Conservation (phyloP, 2,888 invertebrate species). For the Opisthograptis luteolata region DNA sequence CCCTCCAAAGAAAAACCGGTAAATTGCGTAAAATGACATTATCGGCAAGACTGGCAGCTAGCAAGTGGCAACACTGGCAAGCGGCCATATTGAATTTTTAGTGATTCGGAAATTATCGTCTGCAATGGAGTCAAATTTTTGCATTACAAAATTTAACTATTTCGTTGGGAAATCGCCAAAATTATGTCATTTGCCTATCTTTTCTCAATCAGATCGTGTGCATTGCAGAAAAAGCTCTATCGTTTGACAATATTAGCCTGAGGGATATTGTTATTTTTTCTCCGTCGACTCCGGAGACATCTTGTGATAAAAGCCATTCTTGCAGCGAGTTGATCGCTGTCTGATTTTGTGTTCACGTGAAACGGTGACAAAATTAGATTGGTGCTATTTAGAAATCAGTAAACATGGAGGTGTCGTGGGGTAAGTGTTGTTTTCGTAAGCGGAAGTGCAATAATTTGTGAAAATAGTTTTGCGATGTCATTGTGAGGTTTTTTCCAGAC, state of each 20-base stretch:
- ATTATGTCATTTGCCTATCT: slow-evolving; percentile 80
- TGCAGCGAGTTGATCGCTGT: slow-evolving; percentile 68
- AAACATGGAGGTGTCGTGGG: slow-evolving; percentile 90
- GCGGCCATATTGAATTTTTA: slow-evolving; percentile 74
- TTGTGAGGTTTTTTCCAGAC: slow-evolving; percentile 82
- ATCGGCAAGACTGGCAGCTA: not conserved
- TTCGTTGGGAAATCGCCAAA: slow-evolving; percentile 78
- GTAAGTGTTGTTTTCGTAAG: slow-evolving; percentile 69
- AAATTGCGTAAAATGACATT: no score
- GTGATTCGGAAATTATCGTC: slow-evolving; percentile 79
- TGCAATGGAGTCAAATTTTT: slow-evolving; percentile 84
- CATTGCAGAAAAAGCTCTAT: slow-evolving; percentile 77
- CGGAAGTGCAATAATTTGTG: slow-evolving; percentile 43
- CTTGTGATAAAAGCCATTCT: slow-evolving; percentile 78
- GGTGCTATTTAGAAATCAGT: slow-evolving; percentile 66
- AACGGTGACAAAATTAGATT: slow-evolving; percentile 73
- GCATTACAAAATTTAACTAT: slow-evolving; percentile 77
- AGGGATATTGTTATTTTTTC: slow-evolving; percentile 70
- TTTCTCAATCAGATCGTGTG: slow-evolving; percentile 74
- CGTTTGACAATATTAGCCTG: slow-evolving; percentile 80
- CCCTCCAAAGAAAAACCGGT: no score
- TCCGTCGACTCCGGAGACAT: slow-evolving; percentile 82
- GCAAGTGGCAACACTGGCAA: not conserved
- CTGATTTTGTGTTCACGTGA: slow-evolving; percentile 75
- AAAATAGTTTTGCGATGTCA: slow-evolving; percentile 49